Percentiles rank a stretch among this genome's conserved stretches.
These are phyloP conservation scores for Galerucella nymphaeae DNA, from an alignment of 2,888 invertebrate genomes.

Conservation along the genomic window DNA sequence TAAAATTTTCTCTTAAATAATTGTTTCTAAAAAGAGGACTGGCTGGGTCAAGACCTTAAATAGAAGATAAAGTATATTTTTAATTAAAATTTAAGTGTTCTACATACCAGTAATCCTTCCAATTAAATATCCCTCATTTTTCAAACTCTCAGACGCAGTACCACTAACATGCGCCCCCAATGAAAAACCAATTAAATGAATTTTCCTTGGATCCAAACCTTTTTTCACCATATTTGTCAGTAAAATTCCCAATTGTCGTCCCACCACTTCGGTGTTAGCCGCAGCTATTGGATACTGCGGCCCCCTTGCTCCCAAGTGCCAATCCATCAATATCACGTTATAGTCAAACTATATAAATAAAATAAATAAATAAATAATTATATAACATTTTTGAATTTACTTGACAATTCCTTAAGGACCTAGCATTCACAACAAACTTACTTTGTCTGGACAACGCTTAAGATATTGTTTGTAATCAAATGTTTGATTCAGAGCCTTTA, in stretches of 20 bases:
- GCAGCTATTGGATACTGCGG: slow-evolving; percentile 69
- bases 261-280: slow-evolving; percentile 72
- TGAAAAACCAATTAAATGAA: slow-evolving; percentile 72
- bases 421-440: no score
- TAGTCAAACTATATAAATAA: slow-evolving; percentile 65
- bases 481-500: no score
- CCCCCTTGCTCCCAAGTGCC: slow-evolving; percentile 70
- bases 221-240: slow-evolving; percentile 65
- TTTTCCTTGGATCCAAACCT: slow-evolving; percentile 63
- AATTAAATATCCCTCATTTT: slow-evolving; percentile 63
- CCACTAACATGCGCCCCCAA: slow-evolving; percentile 73
- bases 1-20: slow-evolving; percentile 67
- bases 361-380: background rate
- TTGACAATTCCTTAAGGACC: no score
- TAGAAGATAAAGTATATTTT: no score
- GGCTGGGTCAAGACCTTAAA: slow-evolving; percentile 83
- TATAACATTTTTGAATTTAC: no score
- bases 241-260: slow-evolving; percentile 69
- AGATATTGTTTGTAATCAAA: no score
- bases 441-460: no score
- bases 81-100: background rate
- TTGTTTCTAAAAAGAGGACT: slow-evolving; percentile 78
- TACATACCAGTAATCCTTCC: slow-evolving; percentile 70
- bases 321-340: slow-evolving; percentile 69
- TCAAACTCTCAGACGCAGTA: slow-evolving; percentile 69